Percentiles rank a stretch among this genome's conserved stretches.
Evolutionary conservation across 1,140 invertebrate genomes (phyloP).

Genomic region (Ceratitis capitata): DNA sequence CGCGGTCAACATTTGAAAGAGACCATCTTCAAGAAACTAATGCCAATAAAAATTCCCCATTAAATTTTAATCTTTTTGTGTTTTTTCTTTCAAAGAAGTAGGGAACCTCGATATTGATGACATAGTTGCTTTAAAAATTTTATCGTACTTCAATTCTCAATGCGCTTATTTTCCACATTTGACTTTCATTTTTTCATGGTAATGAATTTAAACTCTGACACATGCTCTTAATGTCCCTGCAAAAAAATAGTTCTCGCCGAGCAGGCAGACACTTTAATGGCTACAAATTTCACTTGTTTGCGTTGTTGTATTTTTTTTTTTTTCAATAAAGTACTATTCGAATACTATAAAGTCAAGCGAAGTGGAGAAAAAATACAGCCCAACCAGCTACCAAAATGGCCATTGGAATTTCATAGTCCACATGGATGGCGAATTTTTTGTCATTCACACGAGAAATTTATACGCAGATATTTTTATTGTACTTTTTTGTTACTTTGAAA

Average conservation of each 20-base stretch:
- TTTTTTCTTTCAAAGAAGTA: no score
- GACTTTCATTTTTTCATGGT: background rate
- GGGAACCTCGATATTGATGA: no score
- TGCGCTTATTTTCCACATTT: background rate
- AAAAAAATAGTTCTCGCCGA: background rate
- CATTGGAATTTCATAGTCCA: background rate
- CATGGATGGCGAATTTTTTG: background rate
- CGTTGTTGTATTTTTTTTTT: no score
- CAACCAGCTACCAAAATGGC: background rate
- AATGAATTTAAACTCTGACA: background rate
- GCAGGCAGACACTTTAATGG: constrained; percentile 16
- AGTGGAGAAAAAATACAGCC: background rate
- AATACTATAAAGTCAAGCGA: background rate
- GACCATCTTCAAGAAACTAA: no score
- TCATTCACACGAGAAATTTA: background rate
- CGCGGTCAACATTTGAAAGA: no score
- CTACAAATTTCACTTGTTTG: background rate
- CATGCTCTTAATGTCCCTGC: background rate
- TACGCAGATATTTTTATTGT: background rate
- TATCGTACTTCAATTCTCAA: background rate
- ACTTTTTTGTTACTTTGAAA: background rate
- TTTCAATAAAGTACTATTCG: background rate
- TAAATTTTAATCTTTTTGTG: no score
- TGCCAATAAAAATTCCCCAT: no score
- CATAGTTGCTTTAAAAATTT: no score